Conservation (phyloP, 1,140 invertebrate species). For the Trichonephila inaurata region DNA sequence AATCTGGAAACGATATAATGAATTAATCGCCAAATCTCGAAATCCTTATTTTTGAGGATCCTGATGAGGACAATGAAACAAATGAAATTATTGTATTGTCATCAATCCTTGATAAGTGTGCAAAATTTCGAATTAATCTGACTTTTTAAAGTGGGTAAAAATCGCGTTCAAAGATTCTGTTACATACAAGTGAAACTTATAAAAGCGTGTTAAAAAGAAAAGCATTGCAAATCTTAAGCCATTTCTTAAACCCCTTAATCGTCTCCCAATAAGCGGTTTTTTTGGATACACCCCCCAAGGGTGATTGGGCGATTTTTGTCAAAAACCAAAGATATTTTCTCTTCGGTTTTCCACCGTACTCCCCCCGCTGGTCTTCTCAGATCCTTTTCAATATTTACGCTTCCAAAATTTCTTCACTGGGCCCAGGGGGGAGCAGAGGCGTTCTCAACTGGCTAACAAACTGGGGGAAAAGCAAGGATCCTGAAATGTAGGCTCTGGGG, state of each 20-base stretch:
- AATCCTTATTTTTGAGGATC: too few species aligned
- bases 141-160: too few species aligned
- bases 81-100: too few species aligned
- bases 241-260: neutral
- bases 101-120: too few species aligned
- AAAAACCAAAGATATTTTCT: conserved; percentile 18
- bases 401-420: neutral
- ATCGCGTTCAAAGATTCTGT: too few species aligned
- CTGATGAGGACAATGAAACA: too few species aligned
- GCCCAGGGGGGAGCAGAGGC: neutral
- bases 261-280: neutral
- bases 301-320: neutral
- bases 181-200: too few species aligned
- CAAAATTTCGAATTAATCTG: too few species aligned
- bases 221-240: too few species aligned
- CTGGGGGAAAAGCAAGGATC: conserved; percentile 42
- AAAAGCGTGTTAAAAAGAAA: too few species aligned
- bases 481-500: conserved; percentile 32
- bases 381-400: conserved; percentile 28
- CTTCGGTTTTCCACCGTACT: neutral
- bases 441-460: conserved; percentile 48
- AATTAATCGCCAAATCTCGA: too few species aligned
- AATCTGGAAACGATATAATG: too few species aligned
- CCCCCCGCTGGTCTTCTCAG: conserved; percentile 31
- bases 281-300: neutral